These are phyloP conservation scores for Conistra vaccinii DNA, from an alignment of 2,888 invertebrate genomes.

Conservation along the genomic window DNA sequence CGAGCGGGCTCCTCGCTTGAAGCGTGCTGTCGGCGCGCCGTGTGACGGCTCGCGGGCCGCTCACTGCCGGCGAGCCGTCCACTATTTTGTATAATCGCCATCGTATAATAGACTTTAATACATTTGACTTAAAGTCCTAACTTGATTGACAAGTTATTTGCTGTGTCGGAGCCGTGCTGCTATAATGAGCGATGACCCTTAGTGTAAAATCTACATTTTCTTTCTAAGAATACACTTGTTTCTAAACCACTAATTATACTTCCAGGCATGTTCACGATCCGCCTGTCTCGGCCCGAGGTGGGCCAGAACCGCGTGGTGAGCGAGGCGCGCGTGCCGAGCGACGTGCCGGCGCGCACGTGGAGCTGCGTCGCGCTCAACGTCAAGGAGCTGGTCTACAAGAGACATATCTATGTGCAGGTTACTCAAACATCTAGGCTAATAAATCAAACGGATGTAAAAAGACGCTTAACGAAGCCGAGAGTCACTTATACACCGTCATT, in stretches of 20 bases:
- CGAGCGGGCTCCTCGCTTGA: no score
- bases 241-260: background rate
- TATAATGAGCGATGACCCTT: no score
- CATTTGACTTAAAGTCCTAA: no score
- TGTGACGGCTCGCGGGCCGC: no score
- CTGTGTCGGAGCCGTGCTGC: no score
- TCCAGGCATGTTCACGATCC: constrained; percentile 63
- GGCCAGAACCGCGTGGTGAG: constrained; percentile 87
- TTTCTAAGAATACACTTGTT: no score
- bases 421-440: background rate
- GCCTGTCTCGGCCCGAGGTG: constrained; percentile 87
- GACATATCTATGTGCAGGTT: constrained; percentile 90
- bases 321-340: constrained; percentile 85
- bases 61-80: no score
- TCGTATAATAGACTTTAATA: no score
- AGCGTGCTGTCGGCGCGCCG: no score
- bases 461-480: background rate
- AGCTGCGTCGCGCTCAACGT: constrained; percentile 91
- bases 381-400: constrained; percentile 89
- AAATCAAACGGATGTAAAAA: background rate
- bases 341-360: constrained; percentile 88
- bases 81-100: no score
- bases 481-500: background rate
- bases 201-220: no score
- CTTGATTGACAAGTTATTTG: no score